These are phyloP conservation scores for Anomalospiza imberbis DNA, from an alignment of 2,797 vertebrate species.

Conservation along the genomic window DNA sequence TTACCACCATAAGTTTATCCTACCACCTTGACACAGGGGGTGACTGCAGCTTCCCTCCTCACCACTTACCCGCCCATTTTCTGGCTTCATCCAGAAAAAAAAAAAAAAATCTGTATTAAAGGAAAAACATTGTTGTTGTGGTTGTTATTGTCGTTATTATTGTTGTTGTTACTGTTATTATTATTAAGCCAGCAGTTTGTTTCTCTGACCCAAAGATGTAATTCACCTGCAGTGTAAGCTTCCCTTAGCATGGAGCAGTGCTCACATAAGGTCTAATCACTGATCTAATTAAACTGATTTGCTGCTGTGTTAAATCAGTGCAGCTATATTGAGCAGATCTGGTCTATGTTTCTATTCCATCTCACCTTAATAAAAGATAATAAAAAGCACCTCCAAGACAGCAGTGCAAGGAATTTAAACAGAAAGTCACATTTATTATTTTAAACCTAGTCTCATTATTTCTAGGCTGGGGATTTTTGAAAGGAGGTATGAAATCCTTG, in stretches of 20 bases:
- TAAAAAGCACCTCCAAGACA: background rate
- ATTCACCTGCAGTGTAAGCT: background rate
- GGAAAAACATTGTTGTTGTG: background rate
- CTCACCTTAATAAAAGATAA: background rate
- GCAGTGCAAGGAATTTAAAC: background rate
- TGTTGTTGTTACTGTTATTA: fast-evolving
- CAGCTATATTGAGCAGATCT: constrained; percentile 7
- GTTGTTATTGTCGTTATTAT: fast-evolving
- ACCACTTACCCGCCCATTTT: background rate
- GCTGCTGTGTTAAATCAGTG: constrained; percentile 20
- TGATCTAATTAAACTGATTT: constrained; percentile 47
- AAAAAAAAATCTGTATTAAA: background rate
- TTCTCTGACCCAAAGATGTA: background rate
- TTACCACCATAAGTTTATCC: background rate
- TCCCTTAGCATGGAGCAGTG: background rate
- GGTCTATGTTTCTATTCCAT: background rate
- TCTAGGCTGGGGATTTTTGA: background rate
- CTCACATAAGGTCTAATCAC: constrained; percentile 7
- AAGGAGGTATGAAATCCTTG: background rate
- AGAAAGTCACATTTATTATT: background rate
- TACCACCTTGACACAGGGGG: fast-evolving
- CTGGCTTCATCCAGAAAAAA: background rate
- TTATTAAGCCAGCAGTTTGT: background rate
- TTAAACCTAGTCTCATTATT: background rate
- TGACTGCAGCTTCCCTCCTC: background rate